These are phyloP conservation scores for Agrochola litura DNA, from an alignment of 2,888 invertebrate species.

Conservation along the genomic window DNA sequence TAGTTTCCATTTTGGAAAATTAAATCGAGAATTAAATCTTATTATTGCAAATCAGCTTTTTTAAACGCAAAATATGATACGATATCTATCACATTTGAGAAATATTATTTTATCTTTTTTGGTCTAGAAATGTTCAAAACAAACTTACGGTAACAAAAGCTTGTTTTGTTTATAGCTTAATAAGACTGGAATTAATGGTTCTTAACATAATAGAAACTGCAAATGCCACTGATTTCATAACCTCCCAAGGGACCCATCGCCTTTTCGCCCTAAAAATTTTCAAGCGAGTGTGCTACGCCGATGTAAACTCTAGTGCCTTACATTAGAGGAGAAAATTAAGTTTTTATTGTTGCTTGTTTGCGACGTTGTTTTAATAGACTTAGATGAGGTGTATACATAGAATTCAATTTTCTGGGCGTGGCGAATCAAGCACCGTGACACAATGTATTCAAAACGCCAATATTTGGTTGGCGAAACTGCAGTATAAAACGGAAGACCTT, in stretches of 20 bases:
- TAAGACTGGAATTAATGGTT: constrained; percentile 90
- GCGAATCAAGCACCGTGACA: constrained; percentile 90
- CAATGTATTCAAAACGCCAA: constrained; percentile 89
- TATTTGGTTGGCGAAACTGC: constrained; percentile 86
- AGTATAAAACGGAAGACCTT: constrained; percentile 87
- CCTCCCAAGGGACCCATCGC: constrained; percentile 90
- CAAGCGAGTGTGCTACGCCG: constrained; percentile 57
- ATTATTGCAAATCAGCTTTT: neutral
- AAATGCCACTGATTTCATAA: constrained; percentile 93
- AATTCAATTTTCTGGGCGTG: constrained; percentile 90
- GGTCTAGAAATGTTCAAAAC: constrained; percentile 43
- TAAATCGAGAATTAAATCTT: neutral
- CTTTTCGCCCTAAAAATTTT: constrained; percentile 87
- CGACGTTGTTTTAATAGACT: constrained; percentile 77
- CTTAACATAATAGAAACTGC: constrained; percentile 91
- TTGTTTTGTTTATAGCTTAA: constrained; percentile 89
- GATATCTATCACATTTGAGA: neutral
- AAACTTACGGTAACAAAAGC: constrained; percentile 76
- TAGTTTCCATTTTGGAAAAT: neutral
- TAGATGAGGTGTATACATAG: constrained; percentile 86
- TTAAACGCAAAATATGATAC: neutral
- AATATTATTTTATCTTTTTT: constrained; percentile 16
- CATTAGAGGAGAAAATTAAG: constrained; percentile 69
- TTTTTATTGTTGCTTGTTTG: constrained; percentile 64
- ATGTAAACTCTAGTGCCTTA: constrained; percentile 66